Conservation (phyloP, 2,888 invertebrate genomes). For the Lydus trimaculatus region DNA sequence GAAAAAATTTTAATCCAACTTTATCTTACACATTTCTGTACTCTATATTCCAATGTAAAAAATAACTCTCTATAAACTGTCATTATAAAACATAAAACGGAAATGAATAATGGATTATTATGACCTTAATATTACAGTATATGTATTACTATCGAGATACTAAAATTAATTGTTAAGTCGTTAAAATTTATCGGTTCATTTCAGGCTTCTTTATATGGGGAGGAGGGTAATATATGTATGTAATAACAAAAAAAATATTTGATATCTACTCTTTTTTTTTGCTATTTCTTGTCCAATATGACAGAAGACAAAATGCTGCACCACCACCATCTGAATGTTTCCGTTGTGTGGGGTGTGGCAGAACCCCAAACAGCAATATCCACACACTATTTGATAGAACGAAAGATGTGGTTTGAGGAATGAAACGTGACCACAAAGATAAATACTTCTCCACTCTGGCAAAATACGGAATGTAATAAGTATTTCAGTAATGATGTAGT, state of each 20-base stretch:
- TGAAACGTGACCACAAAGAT: constrained; percentile 43
- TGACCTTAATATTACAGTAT: constrained; percentile 7
- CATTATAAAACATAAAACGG: constrained; percentile 3
- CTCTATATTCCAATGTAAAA: constrained; percentile 29
- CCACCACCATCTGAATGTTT: constrained; percentile 20
- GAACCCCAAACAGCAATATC: constrained; percentile 37
- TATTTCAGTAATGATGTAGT: constrained; percentile 3
- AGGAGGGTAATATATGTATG: background rate
- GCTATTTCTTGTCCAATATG: constrained; percentile 14
- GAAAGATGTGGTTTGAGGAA: constrained; percentile 35
- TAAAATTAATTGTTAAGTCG: background rate
- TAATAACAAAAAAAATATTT: background rate
- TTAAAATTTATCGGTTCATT: constrained; percentile 9
- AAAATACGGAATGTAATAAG: constrained; percentile 25
- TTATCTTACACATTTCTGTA: background rate
- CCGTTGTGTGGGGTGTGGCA: constrained; percentile 25
- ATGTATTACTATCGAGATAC: background rate
- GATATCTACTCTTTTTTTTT: background rate
- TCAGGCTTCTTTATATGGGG: background rate
- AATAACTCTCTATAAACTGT: background rate
- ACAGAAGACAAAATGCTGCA: constrained; percentile 19
- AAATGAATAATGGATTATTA: constrained; percentile 9
- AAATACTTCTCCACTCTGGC: constrained; percentile 30
- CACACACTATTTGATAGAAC: constrained; percentile 26
- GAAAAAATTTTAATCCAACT: background rate